Percentiles rank a stretch among this genome's conserved stretches.
Evolutionary conservation across 2,888 invertebrate genomes (phyloP).

Genomic region (Cheilosia scutellata): DNA sequence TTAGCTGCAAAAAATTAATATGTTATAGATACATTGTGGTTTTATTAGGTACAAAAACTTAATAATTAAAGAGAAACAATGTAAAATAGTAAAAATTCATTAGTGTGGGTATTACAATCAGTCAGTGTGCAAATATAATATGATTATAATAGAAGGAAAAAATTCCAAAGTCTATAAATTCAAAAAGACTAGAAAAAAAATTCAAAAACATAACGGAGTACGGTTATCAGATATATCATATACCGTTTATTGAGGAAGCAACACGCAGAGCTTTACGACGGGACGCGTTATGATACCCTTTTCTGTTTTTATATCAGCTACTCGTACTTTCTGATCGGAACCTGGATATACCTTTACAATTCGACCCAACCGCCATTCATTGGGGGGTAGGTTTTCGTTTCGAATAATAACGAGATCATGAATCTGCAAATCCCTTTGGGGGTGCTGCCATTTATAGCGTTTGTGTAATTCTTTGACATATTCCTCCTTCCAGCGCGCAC

Average conservation of each 20-base stretch:
- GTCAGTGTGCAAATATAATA: too few species aligned
- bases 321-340: not conserved
- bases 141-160: too few species aligned
- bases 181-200: too few species aligned
- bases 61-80: too few species aligned
- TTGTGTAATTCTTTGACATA: not conserved
- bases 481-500: not conserved
- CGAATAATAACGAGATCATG: conserved; percentile 13
- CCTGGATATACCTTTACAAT: not conserved
- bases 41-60: too few species aligned
- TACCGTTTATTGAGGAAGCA: not conserved
- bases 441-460: conserved; percentile 55
- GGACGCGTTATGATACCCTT: not conserved
- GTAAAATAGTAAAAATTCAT: too few species aligned
- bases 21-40: too few species aligned
- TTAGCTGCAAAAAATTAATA: too few species aligned
- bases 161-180: too few species aligned
- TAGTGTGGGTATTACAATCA: too few species aligned
- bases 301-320: not conserved
- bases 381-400: not conserved
- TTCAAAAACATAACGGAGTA: too few species aligned
- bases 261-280: not conserved
- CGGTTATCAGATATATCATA: not conserved
- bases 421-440: conserved; percentile 33
- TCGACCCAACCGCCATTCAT: not conserved